Conservation (phyloP, 2,113 vertebrate genomes). For the Burhinus oedicnemus region DNA sequence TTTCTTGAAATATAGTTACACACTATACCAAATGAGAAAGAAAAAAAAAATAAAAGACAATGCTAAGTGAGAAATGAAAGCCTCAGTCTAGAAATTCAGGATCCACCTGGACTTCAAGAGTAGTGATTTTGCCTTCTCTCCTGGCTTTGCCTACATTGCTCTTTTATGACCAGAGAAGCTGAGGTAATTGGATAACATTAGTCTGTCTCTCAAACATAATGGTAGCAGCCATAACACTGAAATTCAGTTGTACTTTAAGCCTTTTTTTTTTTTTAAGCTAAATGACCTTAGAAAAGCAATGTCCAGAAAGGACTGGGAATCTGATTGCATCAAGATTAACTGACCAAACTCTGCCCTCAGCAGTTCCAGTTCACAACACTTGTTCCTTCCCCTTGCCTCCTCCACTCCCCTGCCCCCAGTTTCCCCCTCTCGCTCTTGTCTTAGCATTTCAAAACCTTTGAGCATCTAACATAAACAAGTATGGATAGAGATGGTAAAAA, state of each 20-base stretch:
- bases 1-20: background rate
- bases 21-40: background rate
- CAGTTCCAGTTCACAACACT: background rate
- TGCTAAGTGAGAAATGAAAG: background rate
- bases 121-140: background rate
- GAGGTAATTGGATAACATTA: background rate
- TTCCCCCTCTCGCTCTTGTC: background rate
- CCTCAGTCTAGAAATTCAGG: background rate
- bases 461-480: background rate
- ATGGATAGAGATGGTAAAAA: background rate
- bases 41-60: background rate
- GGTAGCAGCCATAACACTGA: background rate
- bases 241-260: background rate
- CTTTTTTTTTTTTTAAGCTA: background rate
- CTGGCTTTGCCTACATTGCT: background rate
- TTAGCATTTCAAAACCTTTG: background rate
- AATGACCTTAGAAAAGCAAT: background rate
- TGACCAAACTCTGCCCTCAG: background rate
- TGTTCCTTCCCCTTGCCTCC: background rate
- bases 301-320: background rate
- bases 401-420: fast-evolving
- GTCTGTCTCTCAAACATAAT: background rate
- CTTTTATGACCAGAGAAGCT: background rate
- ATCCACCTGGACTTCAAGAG: background rate
- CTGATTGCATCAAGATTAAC: background rate